phyloP scores from a whole-genome alignment of 1,140 invertebrate species.

The Cephus cinctus region DNA sequence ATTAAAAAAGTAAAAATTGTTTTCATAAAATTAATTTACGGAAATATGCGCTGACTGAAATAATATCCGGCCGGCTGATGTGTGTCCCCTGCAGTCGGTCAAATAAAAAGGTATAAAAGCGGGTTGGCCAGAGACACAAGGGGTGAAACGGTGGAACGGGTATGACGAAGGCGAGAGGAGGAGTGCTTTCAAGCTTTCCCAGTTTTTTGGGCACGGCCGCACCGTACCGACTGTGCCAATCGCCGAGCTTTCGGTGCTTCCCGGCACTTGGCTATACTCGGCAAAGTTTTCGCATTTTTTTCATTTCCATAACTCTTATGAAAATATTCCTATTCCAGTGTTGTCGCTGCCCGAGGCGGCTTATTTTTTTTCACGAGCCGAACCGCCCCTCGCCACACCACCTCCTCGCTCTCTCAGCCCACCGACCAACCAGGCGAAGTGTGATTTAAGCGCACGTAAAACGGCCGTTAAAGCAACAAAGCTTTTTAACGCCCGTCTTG shows the following conservation, averaged over 20 bases:
- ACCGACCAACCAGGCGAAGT: conserved; percentile 37
- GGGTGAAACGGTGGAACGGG: not conserved
- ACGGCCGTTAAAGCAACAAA: conserved; percentile 56
- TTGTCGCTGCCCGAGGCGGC: conserved; percentile 11
- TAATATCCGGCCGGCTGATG: conserved; percentile 53
- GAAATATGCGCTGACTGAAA: conserved; percentile 57
- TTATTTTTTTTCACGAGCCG: conserved; percentile 10
- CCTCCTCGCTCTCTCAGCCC: conserved; percentile 20
- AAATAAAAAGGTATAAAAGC: conserved; percentile 22
- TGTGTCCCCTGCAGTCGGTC: conserved; percentile 34
- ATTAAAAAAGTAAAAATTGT: conserved; percentile 59
- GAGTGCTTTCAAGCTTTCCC: conserved; percentile 16
- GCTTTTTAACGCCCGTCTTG: conserved; percentile 52
- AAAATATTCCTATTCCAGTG: conserved; percentile 47
- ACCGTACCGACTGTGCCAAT: conserved; percentile 21
- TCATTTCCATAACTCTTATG: conserved; percentile 46
- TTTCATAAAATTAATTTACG: conserved; percentile 57
- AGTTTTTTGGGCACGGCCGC: conserved; percentile 6
- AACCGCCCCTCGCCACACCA: conserved; percentile 15
- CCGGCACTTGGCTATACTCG: too few species aligned
- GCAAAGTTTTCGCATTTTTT: conserved; percentile 55
- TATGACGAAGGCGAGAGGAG: conserved; percentile 8
- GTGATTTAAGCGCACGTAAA: conserved; percentile 56
- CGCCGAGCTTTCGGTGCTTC: too few species aligned
- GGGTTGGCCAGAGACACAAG: conserved; percentile 2